These are phyloP conservation scores for Gymnorhina tibicen DNA, from an alignment of 2,113 vertebrate species.

Conservation along the genomic window DNA sequence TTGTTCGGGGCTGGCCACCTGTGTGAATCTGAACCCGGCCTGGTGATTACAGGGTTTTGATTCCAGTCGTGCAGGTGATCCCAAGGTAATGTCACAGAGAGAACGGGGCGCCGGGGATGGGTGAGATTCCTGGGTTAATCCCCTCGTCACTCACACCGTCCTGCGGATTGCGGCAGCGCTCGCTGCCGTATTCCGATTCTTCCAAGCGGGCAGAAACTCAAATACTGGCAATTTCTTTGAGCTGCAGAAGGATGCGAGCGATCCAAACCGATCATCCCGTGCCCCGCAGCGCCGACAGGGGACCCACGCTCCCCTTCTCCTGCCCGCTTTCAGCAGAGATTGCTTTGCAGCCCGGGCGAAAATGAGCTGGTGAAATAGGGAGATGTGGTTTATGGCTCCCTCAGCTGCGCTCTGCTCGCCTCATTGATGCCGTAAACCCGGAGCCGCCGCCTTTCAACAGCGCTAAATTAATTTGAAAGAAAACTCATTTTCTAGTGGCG, in stretches of 20 bases:
- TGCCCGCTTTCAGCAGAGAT: background rate
- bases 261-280: rapidly evolving
- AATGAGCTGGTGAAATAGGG: background rate
- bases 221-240: rapidly evolving
- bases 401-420: conserved; percentile 18
- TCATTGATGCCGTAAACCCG: background rate
- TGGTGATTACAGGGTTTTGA: rapidly evolving
- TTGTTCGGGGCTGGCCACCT: background rate
- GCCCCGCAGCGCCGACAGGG: background rate
- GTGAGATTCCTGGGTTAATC: background rate
- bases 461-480: background rate
- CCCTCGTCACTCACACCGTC: rapidly evolving
- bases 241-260: rapidly evolving
- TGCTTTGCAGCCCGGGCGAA: background rate
- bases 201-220: background rate
- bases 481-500: background rate
- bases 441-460: background rate
- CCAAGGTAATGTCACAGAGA: rapidly evolving
- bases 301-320: background rate
- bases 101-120: rapidly evolving
- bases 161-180: rapidly evolving
- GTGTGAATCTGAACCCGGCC: background rate
- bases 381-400: background rate
- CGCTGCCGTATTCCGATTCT: background rate
- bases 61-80: background rate